phyloP scores from a whole-genome alignment of 2,113 vertebrate species.

The Boleophthalmus pectinirostris region DNA sequence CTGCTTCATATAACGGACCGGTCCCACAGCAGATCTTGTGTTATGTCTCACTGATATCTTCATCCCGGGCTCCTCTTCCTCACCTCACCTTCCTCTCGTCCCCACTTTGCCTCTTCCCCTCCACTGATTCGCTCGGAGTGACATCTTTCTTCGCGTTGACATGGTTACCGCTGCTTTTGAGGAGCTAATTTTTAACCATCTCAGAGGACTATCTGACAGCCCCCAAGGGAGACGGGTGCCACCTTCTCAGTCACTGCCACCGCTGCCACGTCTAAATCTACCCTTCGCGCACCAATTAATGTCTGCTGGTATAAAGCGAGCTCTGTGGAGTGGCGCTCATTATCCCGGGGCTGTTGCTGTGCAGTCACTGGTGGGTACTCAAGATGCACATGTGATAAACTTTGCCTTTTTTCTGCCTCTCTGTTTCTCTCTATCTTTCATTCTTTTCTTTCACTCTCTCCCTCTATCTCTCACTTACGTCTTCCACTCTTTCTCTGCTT shows the following conservation, averaged over 20 bases:
- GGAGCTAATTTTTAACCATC: conserved; percentile 10
- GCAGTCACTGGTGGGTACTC: conserved; percentile 58
- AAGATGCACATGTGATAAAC: conserved; percentile 79
- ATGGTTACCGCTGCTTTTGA: conserved; percentile 25
- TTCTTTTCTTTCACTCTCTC: neutral
- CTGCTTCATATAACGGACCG: neutral
- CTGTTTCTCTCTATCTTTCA: neutral
- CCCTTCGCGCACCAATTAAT: conserved; percentile 48
- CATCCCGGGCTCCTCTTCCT: neutral
- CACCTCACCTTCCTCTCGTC: neutral
- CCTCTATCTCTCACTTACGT: neutral
- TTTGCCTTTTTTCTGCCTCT: neutral
- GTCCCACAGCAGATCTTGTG: neutral
- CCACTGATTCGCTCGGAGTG: conserved; percentile 18
- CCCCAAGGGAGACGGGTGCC: conserved; percentile 21
- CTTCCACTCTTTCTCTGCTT: neutral
- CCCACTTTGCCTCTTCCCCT: conserved; percentile 7
- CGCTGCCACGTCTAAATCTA: conserved; percentile 36
- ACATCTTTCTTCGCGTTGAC: conserved; percentile 18
- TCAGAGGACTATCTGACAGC: conserved; percentile 26
- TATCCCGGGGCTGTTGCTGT: conserved; percentile 57
- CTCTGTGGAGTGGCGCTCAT: conserved; percentile 56
- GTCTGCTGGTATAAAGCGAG: conserved; percentile 32
- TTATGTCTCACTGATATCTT: conserved; percentile 2
- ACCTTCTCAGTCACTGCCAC: conserved; percentile 37